Conservation (phyloP, 2,888 invertebrate species). For the Ceriagrion tenellum region DNA sequence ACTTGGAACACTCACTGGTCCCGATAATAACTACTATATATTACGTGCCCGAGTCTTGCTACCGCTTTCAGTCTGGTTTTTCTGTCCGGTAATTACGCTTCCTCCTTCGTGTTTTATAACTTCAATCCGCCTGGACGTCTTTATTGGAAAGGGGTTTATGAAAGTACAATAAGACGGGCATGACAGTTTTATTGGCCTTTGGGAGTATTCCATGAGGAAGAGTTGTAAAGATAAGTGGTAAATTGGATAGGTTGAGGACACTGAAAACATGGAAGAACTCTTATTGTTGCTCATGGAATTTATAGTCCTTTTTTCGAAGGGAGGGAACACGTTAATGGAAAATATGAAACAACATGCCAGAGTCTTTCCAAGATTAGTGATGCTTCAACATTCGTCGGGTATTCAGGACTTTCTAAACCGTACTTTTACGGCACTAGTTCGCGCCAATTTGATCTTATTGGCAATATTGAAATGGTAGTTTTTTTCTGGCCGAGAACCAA, state of each 20-base stretch:
- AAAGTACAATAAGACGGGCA: not conserved
- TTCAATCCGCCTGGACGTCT: not conserved
- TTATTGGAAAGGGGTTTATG: not conserved
- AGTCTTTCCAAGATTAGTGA: not conserved
- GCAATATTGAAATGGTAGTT: too few species aligned
- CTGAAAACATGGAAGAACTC: not conserved
- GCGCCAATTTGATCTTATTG: too few species aligned
- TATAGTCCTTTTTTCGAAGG: not conserved
- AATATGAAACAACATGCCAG: not conserved
- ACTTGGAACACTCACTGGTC: not conserved
- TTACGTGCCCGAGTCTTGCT: not conserved
- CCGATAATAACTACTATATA: not conserved
- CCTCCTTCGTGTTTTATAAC: not conserved
- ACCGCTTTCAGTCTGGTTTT: not conserved
- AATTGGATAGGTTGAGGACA: not conserved
- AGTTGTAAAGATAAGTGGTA: slow-evolving; percentile 16
- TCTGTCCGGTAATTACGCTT: not conserved
- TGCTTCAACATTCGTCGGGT: too few species aligned
- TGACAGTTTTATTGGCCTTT: slow-evolving; percentile 24
- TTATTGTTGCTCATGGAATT: not conserved
- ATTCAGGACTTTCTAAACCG: too few species aligned
- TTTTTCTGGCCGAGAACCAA: too few species aligned
- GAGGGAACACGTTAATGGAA: not conserved
- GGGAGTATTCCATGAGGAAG: not conserved
- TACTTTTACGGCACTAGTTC: too few species aligned